Base-by-base conservation (phyloP, 2,797 vertebrate genomes). In the Acanthurus tractus region DNA sequence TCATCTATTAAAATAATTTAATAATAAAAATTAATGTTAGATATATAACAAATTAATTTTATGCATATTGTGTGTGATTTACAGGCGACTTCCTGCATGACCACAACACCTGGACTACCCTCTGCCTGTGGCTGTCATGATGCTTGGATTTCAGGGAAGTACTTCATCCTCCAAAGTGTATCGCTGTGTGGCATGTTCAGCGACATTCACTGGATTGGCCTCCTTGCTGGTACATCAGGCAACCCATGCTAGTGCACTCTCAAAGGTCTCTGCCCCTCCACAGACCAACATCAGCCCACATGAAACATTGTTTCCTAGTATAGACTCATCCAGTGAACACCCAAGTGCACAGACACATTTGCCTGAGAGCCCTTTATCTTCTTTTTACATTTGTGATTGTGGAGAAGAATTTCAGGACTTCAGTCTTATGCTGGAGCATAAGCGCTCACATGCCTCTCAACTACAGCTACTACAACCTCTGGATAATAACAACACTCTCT, bases 201-300 rank as follows among this genome's bases (percentile, higher is more conserved):
- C 93, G 44, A 94, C 94, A 6, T 96, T 96, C 84, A 89, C 74
- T n/a, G 93, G 92, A 82, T 85, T 96, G 79, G 86, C 95, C 6
- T 93, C 95, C 18, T 84, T 96, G 78, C 83, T 96, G 4, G 95
- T 95, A 42, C 95, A 96, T 82, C 95, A 96, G 81, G 94, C 95
- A 5, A 91, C 92, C 12, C 93, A 94, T 84, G 94, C 95, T 6
- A 87, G 61, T 78, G 64, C 89, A 15, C 54, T 86, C 29, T 45
- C 85, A 45, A 93, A 91, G 76, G 62, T 75, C 10, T 14, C 84
- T 5, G 13, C 63, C 20, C 29, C 83, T 72, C 76, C 89, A 14
- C 90, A 87, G 46, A 46, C 81, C 2, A 76, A 63, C 59, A 48
- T 55, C 48, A 75, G 66, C 22, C 74, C 78, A 40, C 81, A 83